Evolutionary conservation across 2,888 invertebrate genomes (phyloP), one percentile per base, ranked within the genome.

Genomic region (Schizaphis graminum): DNA sequence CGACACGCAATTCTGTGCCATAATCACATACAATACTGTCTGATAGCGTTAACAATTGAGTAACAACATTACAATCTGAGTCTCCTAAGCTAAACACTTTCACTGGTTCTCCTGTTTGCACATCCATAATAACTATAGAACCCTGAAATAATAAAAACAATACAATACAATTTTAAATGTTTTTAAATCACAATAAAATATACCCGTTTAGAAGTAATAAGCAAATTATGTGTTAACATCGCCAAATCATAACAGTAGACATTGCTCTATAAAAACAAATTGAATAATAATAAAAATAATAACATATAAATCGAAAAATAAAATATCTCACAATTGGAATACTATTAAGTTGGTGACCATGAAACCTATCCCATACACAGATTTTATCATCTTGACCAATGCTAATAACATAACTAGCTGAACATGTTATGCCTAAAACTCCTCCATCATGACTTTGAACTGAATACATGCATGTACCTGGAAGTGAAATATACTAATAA

Each of bases 281-380:
- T 96, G 95, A 93, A 94, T 94, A 95, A 94, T 94, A 95, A 94
- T 94, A 47, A 89, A 91, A 89, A 94, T 93, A 93, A 94, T 53
- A 94, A 44, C 77, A 53, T 47, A 47, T 91, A 77, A 24, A 26
- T 41, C 77, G 7, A 35, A 90, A 85, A 56, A 77, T 26, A 85
- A 61, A 94, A 67, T 41, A 91, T 95, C 96, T 95, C 95, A 96
- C 96, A 96, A 97, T 95, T 95, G 96, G 96, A 94, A 97, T 96
- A 86, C 96, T 96, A 96, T 98, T 98, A 94, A 99, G 97, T 95
- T 99, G 97, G 96, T 98, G 98, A 0, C 99, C 99, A 96, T 98
- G 98, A 96, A 98, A 98, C 94, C 99, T 97, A 96, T 99, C 99
- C 99, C 99, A 99, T 57, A 99, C 98, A 96, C 99, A 98, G 91